These are phyloP conservation scores for Rhipidura dahli DNA, from an alignment of 2,113 vertebrate species.

Conservation along the genomic window DNA sequence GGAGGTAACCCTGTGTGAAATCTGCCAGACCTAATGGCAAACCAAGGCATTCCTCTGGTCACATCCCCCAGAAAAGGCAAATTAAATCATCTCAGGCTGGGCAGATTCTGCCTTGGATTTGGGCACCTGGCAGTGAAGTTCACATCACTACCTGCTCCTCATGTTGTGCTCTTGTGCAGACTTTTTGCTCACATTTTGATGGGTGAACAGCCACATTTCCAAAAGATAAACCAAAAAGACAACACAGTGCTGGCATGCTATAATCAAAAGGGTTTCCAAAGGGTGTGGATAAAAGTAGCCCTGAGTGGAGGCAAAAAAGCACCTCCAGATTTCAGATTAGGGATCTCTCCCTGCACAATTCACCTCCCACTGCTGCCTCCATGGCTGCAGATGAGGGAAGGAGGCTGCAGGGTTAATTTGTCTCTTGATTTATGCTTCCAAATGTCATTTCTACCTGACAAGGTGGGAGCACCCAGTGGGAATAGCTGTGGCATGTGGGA, in stretches of 20 bases:
- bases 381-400: not conserved
- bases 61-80: conserved; percentile 2
- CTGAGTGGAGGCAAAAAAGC: not conserved
- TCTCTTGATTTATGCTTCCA: not conserved
- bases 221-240: not conserved
- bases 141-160: not conserved
- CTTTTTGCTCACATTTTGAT: not conserved
- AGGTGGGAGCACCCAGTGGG: not conserved
- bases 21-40: conserved; percentile 6
- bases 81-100: not conserved
- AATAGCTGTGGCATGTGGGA: not conserved
- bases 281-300: not conserved
- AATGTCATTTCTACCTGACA: not conserved
- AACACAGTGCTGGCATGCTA: not conserved
- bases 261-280: not conserved
- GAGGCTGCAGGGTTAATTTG: not conserved
- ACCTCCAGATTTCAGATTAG: not conserved
- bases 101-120: not conserved
- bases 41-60: conserved; percentile 36
- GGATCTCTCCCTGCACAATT: not conserved
- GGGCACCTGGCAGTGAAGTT: not conserved
- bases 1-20: not conserved
- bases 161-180: fast-evolving
- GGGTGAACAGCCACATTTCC: not conserved
- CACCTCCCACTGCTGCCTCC: not conserved